Evolutionary conservation across 2,888 invertebrate species (phyloP), one percentile per base, ranked within the genome.

Genomic region (Exephanes ischioxanthus): DNA sequence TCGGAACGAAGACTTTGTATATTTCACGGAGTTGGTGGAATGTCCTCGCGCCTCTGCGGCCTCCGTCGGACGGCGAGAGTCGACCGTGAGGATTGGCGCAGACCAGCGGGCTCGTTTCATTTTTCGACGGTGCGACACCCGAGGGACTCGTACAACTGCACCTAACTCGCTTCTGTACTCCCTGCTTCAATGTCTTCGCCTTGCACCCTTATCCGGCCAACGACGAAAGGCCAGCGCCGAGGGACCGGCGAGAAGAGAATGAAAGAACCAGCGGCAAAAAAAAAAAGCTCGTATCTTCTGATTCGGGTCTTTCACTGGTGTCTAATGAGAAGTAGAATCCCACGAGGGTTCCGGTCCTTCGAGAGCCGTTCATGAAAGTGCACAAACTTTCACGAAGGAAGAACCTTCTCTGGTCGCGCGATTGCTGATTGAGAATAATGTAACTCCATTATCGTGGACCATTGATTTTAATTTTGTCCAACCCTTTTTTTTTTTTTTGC

Each of bases 71-170:
- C 16, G 55, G 16, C n/a, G 61, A 70, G 19, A 73, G 73, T 11
- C 11, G 71, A 41, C 41, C 72, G 6, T 26, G 30, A 61, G 61
- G 26, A 73, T 72, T 41, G 73, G 45, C 73, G 14, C 22, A 26
- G 11, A 58, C 14, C 58, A 26, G 58, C 22, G 58, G 58, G 11
- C 73, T 73, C 73, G 73, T 58, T 73, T 66, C 80, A 86, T 86
- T 81, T 84, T 84, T 81, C 80, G 73, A 76, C 66, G 53, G 55
- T 45, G 83, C 51, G 75, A 61, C 78, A 66, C 87, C 70, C 86
- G 41, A 45, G 87, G 78, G 86, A 79, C 77, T 80, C 84, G 81
- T 87, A 26, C 45, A 72, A 87, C 81, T 86, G 86, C 87, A 87
- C 79, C 79, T 72, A 67, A 61, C 80, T 85, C 80, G 70, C 78